These are phyloP conservation scores for Budorcas taxicolor DNA, from an alignment of 2,113 vertebrate genomes.

Conservation along the genomic window DNA sequence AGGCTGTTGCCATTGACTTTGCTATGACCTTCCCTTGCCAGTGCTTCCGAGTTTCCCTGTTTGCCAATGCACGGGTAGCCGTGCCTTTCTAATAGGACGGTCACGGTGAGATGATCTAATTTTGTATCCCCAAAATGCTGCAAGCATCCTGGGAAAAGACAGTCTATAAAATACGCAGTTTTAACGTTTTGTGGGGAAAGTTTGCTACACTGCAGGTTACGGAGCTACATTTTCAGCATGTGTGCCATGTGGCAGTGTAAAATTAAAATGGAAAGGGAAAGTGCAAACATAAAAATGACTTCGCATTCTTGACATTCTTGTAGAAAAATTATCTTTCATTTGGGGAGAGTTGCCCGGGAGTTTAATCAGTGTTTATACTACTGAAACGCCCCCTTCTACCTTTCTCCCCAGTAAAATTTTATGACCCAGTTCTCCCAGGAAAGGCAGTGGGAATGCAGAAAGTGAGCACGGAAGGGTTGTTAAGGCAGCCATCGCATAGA, in stretches of 20 bases:
- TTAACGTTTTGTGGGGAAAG: slow-evolving; percentile 47
- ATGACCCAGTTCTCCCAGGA: slow-evolving; percentile 54
- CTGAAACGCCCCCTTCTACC: slow-evolving; percentile 48
- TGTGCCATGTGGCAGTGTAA: slow-evolving; percentile 58
- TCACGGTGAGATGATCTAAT: slow-evolving; percentile 25
- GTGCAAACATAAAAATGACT: slow-evolving; percentile 64
- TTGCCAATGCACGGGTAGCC: neutral
- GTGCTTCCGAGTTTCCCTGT: neutral
- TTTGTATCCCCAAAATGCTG: neutral
- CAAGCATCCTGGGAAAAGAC: slow-evolving; percentile 44
- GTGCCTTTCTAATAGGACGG: neutral
- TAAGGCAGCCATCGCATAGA: neutral
- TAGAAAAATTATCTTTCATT: slow-evolving; percentile 67
- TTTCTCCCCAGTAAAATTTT: slow-evolving; percentile 50
- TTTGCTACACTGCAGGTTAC: slow-evolving; percentile 55
- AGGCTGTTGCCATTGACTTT: slow-evolving; percentile 44
- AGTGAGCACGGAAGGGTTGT: neutral
- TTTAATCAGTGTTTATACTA: slow-evolving; percentile 65
- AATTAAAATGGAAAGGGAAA: slow-evolving; percentile 63
- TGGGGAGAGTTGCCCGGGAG: slow-evolving; percentile 45
- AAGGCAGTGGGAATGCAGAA: neutral
- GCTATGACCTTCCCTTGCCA: slow-evolving; percentile 47
- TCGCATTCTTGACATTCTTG: slow-evolving; percentile 68
- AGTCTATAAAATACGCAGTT: neutral
- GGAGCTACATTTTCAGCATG: slow-evolving; percentile 53